Percentiles rank a stretch among this genome's conserved stretches.
These are phyloP conservation scores for Falco novaeseelandiae DNA, from an alignment of 2,797 vertebrate species.

Conservation along the genomic window DNA sequence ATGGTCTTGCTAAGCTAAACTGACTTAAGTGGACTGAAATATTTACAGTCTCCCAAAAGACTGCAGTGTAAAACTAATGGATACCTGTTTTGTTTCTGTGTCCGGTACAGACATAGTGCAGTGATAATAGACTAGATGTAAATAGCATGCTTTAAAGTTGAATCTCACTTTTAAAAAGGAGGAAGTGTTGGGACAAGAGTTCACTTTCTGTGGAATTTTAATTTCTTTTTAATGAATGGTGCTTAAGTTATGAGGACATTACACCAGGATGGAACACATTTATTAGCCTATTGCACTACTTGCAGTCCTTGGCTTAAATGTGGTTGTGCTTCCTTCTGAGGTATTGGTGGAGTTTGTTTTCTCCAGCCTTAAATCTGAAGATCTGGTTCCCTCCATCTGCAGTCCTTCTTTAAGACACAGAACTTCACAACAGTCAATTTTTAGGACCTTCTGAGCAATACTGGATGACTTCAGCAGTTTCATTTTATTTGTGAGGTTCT, in stretches of 20 bases:
- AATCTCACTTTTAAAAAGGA: not conserved
- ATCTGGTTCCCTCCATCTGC: not conserved
- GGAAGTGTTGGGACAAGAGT: not conserved
- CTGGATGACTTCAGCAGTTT: not conserved
- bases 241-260: not conserved
- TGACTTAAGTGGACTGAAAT: not conserved
- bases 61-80: not conserved
- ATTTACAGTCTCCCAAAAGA: not conserved
- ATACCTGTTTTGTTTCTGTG: not conserved
- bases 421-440: not conserved
- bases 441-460: not conserved
- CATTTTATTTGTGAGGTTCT: not conserved
- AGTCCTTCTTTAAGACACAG: not conserved
- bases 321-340: not conserved
- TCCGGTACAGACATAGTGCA: not conserved
- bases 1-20: not conserved
- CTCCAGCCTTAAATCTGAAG: not conserved
- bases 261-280: not conserved
- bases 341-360: not conserved
- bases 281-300: not conserved
- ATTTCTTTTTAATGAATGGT: not conserved
- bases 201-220: not conserved
- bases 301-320: not conserved
- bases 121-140: not conserved
- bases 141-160: not conserved